A percentile compares a stretch with the other conserved stretches of the same genome.
phyloP scores from a whole-genome alignment of 2,888 invertebrate species.

The Dorcus hopei region DNA sequence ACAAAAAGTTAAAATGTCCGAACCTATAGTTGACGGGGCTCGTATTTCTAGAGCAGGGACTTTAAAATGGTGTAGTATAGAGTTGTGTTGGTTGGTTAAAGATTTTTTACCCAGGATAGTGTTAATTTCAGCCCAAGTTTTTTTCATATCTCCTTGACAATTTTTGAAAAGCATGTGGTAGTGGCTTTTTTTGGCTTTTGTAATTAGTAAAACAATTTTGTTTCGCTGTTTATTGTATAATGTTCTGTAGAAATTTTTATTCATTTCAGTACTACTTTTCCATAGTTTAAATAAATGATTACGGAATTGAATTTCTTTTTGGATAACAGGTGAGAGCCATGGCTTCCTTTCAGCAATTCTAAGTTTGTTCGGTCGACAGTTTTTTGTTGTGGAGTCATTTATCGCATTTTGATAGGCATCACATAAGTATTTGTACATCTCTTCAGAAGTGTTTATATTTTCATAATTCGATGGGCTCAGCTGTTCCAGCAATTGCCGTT shows the following conservation, averaged over 20 bases:
- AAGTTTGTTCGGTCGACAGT: background rate
- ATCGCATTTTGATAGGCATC: background rate
- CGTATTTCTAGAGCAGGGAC: too few species aligned
- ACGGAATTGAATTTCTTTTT: background rate
- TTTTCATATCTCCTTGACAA: background rate
- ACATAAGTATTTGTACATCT: background rate
- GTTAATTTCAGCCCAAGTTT: background rate
- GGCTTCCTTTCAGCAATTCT: background rate
- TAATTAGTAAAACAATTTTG: background rate
- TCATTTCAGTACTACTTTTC: background rate
- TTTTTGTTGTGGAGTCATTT: background rate
- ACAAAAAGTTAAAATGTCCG: too few species aligned
- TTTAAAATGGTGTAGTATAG: too few species aligned
- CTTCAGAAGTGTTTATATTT: background rate
- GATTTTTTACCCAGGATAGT: too few species aligned
- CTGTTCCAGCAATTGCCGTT: too few species aligned
- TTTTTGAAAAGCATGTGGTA: background rate
- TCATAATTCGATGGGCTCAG: too few species aligned
- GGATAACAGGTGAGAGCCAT: background rate
- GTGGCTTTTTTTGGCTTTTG: background rate
- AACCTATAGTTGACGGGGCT: too few species aligned
- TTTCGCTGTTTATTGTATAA: background rate
- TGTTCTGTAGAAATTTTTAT: background rate
- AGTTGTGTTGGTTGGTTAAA: too few species aligned
- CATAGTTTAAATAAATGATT: background rate